Evolutionary conservation across 2,797 vertebrate genomes (phyloP).

Genomic region (Diplodus puntazzo): DNA sequence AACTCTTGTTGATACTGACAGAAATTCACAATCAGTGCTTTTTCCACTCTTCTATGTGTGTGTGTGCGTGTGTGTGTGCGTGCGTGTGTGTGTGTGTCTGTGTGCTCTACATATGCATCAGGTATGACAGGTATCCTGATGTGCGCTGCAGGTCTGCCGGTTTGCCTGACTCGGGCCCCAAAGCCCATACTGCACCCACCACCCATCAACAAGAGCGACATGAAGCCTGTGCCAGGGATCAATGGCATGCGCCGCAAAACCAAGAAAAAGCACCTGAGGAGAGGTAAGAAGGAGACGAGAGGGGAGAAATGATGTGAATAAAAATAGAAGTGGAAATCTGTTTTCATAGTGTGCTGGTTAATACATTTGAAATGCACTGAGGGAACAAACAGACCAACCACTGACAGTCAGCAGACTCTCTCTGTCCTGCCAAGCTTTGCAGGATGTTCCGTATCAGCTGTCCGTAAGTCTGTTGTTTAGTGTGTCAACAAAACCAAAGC

Average conservation of each 20-base stretch:
- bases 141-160: conserved; percentile 94
- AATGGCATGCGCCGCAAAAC: conserved; percentile 95
- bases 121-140: conserved; percentile 98
- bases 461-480: conserved; percentile 39
- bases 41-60: conserved; percentile 44
- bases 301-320: not conserved
- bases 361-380: conserved; percentile 11
- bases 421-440: conserved; percentile 46
- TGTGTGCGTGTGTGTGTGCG: conserved; percentile 45
- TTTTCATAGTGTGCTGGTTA: conserved; percentile 13
- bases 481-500: conserved; percentile 33
- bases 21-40: conserved; percentile 34
- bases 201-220: conserved; percentile 94
- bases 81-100: conserved; percentile 47
- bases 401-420: conserved; percentile 37
- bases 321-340: too few relatives aligned
- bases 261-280: conserved; percentile 96
- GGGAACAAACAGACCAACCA: conserved; percentile 20
- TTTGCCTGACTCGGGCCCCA: conserved; percentile 95
- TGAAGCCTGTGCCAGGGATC: conserved; percentile 94
- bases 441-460: conserved; percentile 33
- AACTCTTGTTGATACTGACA: conserved; percentile 5
- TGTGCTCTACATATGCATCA: conserved; percentile 71
- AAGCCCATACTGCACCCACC: conserved; percentile 96
- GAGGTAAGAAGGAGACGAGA: conserved; percentile 81